Evolutionary conservation across 2,888 invertebrate species (phyloP).

Genomic region (Leptopilina myrica): DNA sequence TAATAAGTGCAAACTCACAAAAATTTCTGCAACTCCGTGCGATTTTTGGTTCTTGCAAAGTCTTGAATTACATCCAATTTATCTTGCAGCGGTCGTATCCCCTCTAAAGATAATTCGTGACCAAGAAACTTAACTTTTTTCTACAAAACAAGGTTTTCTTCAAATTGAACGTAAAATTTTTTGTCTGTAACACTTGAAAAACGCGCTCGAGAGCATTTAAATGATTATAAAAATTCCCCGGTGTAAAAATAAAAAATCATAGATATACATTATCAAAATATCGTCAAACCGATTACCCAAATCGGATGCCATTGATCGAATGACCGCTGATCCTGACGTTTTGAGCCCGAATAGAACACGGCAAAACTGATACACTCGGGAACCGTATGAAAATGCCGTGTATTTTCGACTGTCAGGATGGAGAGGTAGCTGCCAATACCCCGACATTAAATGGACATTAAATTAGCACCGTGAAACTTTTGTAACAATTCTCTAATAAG

Average conservation of each 20-base stretch:
- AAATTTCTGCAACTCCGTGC: constrained; percentile 58
- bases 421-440: too few species aligned
- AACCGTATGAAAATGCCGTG: constrained; percentile 50
- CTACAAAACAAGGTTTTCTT: too few species aligned
- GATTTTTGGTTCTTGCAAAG: constrained; percentile 57
- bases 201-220: neutral
- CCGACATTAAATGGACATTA: too few species aligned
- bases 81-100: too few species aligned
- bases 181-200: too few species aligned
- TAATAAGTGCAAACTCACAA: constrained; percentile 52
- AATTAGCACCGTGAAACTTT: too few species aligned
- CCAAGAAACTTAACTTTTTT: too few species aligned
- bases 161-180: too few species aligned
- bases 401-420: constrained; percentile 14
- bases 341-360: constrained; percentile 64
- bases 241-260: constrained; percentile 47
- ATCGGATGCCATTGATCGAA: constrained; percentile 54
- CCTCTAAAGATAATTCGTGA: too few species aligned
- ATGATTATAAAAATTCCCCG: too few species aligned
- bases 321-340: constrained; percentile 60
- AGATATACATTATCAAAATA: constrained; percentile 44
- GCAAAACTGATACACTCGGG: constrained; percentile 54
- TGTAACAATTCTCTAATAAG: too few species aligned
- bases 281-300: constrained; percentile 58
- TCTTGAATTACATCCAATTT: constrained; percentile 56